Evolutionary conservation across 2,888 invertebrate genomes (phyloP), one percentile per base, ranked within the genome.

Genomic region (Amphipoea oculea): DNA sequence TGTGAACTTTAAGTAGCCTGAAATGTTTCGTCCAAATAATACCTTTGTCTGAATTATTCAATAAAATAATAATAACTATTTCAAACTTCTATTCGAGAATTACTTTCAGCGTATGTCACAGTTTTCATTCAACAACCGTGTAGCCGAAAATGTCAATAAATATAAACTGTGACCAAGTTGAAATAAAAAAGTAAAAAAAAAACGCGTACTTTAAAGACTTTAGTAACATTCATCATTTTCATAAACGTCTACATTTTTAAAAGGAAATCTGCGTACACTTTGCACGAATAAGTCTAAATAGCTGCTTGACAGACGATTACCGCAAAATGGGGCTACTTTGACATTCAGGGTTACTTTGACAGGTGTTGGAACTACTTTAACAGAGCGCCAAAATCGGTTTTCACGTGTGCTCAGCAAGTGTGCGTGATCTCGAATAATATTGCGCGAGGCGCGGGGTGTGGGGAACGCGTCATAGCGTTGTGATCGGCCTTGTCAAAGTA

Each of bases 1-100:
- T 84, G 83, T 84, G 79, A 81, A 79, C 71, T 79, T 77, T 77
- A 89, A 87, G 83, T 86, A 85, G 82, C 79, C 83, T 84, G 74
- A 83, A 71, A 72, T 76, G 51, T 74, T 78, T 80, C 57, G 62
- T 76, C 66, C 36, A 81, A 83, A 74, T 73, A 75, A 73, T 63
- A 70, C 29, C 67, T 66, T 63, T 60, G 20, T 78, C 65, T 69
- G 78, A 78, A 76, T 76, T 79, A 71, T 70, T 82, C 14, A 76
- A 72, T 79, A 69, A 78, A 57, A 79, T 81, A 73, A 69, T 73
- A 73, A 69, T 72, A 67, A 85, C 73, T 85, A 81, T 74, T 67
- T 75, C 78, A 82, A 79, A 86, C 81, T 14, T 76, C 12, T 84
- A 88, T 83, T 86, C 84, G 79, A 88, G 78, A 84, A 68, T 57